A percentile compares a stretch with the other conserved stretches of the same genome.
These are phyloP conservation scores for Leptosomus discolor DNA, from an alignment of 2,113 vertebrate species.

Conservation along the genomic window DNA sequence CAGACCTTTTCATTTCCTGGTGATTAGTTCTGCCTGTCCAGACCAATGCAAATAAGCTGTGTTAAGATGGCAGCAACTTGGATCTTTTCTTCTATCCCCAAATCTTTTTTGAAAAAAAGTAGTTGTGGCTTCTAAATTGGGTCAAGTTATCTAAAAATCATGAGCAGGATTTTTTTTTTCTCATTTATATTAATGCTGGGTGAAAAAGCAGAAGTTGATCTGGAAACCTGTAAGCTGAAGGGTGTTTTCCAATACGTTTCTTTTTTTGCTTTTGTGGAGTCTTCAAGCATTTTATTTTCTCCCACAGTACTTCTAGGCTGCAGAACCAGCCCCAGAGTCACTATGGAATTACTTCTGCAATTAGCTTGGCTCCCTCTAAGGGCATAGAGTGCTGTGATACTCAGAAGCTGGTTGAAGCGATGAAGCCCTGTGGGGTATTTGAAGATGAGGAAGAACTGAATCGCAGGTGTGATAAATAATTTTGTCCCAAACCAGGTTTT, in stretches of 20 bases:
- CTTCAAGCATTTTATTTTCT: background rate
- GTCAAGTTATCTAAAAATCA: background rate
- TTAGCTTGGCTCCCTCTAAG: slow-evolving; percentile 88
- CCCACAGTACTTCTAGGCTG: slow-evolving; percentile 76
- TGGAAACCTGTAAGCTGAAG: background rate
- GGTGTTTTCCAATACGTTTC: background rate
- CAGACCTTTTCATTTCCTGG: background rate
- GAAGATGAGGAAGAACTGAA: slow-evolving; percentile 92
- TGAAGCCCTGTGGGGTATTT: slow-evolving; percentile 95
- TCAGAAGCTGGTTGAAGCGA: slow-evolving; percentile 88
- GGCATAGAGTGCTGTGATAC: slow-evolving; percentile 88
- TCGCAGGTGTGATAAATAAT: too few relatives aligned
- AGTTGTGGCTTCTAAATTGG: background rate
- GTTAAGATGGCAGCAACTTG: background rate
- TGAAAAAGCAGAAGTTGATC: background rate
- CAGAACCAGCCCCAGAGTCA: slow-evolving; percentile 82
- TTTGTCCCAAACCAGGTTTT: too few relatives aligned
- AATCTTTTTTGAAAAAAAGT: background rate
- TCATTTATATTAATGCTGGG: background rate
- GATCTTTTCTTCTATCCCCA: background rate
- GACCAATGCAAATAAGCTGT: background rate
- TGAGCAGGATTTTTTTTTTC: background rate
- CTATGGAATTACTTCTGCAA: slow-evolving; percentile 93
- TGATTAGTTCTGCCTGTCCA: background rate
- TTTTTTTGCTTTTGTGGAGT: background rate